These are phyloP conservation scores for Petrocephalus schoutedeni DNA, from an alignment of 2,797 vertebrate species.

Conservation along the genomic window DNA sequence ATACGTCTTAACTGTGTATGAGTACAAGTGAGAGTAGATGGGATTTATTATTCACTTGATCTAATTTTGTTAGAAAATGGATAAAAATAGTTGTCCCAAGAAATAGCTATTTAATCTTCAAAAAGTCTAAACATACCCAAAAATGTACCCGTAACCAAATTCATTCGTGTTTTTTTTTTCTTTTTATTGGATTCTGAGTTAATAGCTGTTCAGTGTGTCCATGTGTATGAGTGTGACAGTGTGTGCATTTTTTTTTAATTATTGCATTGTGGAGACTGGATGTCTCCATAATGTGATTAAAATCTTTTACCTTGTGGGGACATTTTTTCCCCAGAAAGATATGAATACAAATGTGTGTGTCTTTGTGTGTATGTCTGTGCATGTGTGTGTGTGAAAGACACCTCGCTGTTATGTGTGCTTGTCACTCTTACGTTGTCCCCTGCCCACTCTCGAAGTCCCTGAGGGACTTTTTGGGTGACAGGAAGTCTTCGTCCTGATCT, in stretches of 20 bases:
- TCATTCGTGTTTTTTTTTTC: neutral
- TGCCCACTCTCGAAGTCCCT: conserved; percentile 78
- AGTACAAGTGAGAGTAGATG: neutral
- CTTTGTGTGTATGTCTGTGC: neutral
- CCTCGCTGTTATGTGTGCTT: neutral
- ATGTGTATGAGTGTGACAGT: neutral
- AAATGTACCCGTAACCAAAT: neutral
- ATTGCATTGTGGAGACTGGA: neutral
- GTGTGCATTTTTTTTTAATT: neutral
- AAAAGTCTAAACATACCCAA: neutral
- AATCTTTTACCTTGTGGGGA: neutral
- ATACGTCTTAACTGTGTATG: neutral
- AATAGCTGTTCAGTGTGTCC: neutral
- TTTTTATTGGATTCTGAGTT: neutral
- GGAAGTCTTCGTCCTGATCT: conserved; percentile 81
- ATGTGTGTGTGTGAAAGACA: neutral
- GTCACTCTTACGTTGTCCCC: conserved; percentile 76
- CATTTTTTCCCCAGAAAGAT: neutral
- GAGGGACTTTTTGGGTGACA: conserved; percentile 75
- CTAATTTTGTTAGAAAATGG: neutral
- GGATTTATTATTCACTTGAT: neutral
- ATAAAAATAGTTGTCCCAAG: neutral
- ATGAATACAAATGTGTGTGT: no score
- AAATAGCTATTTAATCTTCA: neutral
- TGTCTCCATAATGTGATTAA: neutral